Percentiles rank a stretch among this genome's conserved stretches.
phyloP scores from a whole-genome alignment of 2,113 vertebrate species.

The Cnemophilus loriae region DNA sequence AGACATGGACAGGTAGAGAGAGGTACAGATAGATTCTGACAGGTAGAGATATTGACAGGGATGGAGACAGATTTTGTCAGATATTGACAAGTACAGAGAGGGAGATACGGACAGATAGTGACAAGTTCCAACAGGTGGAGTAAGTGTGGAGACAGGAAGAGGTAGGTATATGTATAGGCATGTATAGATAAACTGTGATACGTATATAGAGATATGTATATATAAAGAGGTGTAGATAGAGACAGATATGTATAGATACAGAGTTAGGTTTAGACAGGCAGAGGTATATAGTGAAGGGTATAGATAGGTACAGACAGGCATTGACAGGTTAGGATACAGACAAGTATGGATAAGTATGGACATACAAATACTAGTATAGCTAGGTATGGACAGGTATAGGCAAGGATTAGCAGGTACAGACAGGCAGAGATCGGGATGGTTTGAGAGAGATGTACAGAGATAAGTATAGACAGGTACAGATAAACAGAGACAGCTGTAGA shows the following conservation, averaged over 20 bases:
- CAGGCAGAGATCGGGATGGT: background rate
- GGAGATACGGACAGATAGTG: background rate
- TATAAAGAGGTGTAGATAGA: background rate
- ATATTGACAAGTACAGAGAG: background rate
- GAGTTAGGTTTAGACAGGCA: background rate
- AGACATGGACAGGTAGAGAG: too few species aligned
- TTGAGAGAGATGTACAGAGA: background rate
- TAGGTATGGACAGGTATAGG: background rate
- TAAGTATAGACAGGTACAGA: background rate
- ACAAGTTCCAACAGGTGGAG: background rate
- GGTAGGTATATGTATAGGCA: too few species aligned
- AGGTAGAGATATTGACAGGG: background rate
- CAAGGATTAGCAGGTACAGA: background rate
- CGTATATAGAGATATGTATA: background rate
- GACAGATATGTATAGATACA: background rate
- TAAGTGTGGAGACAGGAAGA: background rate
- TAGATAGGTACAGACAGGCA: background rate
- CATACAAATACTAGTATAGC: background rate
- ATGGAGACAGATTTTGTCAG: background rate
- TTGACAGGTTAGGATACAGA: background rate
- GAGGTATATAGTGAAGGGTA: background rate
- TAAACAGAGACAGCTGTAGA: background rate
- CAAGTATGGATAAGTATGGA: background rate
- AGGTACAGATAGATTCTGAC: background rate
- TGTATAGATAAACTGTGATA: background rate